A percentile compares a stretch with the other conserved stretches of the same genome.
phyloP scores from a whole-genome alignment of 2,888 invertebrate species.

The Allolobophora icterica region DNA sequence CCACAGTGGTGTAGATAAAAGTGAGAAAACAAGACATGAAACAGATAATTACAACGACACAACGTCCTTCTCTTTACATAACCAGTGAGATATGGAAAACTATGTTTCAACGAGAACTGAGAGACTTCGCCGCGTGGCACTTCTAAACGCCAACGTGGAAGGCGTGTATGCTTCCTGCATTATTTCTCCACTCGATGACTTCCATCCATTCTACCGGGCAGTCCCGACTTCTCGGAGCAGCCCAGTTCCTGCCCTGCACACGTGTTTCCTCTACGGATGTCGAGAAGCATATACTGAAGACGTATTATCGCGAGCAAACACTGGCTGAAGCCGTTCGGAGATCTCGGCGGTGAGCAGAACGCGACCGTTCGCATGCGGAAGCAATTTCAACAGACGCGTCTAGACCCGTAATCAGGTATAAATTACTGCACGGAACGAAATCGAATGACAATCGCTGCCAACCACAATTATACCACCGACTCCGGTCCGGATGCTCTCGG shows the following conservation, averaged over 20 bases:
- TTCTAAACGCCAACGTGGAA: background rate
- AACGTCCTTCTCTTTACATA: too few species aligned
- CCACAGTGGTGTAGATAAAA: too few species aligned
- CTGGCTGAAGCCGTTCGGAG: background rate
- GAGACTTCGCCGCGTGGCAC: background rate
- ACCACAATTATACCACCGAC: background rate
- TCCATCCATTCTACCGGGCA: background rate
- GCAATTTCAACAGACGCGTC: background rate
- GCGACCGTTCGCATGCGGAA: background rate
- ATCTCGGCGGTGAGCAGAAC: background rate
- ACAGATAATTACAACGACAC: too few species aligned
- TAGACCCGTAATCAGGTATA: background rate
- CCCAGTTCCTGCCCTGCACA: background rate
- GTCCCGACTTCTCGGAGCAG: background rate
- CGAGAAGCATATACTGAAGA: too few species aligned
- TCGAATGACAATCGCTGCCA: background rate
- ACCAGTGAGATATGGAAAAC: too few species aligned
- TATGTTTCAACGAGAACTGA: background rate
- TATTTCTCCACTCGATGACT: background rate
- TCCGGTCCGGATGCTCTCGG: background rate
- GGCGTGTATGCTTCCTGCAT: background rate
- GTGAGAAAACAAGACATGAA: too few species aligned
- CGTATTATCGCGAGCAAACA: slow-evolving; percentile 1
- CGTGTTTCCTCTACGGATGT: background rate
- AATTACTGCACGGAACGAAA: background rate